Evolutionary conservation across 2,113 vertebrate genomes (phyloP).

Genomic region (Oryzias woworae): DNA sequence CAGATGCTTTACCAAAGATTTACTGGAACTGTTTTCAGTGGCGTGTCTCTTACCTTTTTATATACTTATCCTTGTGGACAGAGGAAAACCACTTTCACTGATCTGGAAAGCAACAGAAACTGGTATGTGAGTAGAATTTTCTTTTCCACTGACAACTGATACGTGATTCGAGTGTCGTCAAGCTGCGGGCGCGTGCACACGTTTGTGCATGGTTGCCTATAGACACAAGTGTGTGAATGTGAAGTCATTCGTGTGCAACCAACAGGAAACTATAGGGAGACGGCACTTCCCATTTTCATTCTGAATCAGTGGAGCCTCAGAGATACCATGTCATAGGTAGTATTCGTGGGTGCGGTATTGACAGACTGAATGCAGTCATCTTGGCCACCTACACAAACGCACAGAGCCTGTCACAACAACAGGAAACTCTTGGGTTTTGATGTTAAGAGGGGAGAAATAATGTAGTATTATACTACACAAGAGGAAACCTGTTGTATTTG

Average conservation of each 20-base stretch:
- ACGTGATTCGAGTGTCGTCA: slow-evolving; percentile 70
- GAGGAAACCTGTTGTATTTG: not conserved
- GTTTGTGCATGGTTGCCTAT: slow-evolving; percentile 61
- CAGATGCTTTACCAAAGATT: slow-evolving; percentile 64
- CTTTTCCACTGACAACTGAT: slow-evolving; percentile 93
- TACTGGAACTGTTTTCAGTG: slow-evolving; percentile 72
- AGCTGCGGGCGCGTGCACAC: slow-evolving; percentile 74
- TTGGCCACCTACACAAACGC: slow-evolving; percentile 56
- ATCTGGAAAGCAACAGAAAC: slow-evolving; percentile 91
- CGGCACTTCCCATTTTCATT: slow-evolving; percentile 92
- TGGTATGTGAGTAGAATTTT: slow-evolving; percentile 91
- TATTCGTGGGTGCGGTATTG: slow-evolving; percentile 48
- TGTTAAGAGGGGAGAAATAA: slow-evolving; percentile 31
- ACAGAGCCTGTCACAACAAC: slow-evolving; percentile 73
- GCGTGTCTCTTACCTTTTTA: slow-evolving; percentile 83
- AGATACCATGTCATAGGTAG: slow-evolving; percentile 53
- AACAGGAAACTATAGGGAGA: slow-evolving; percentile 88
- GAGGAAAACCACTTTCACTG: slow-evolving; percentile 85
- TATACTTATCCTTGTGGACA: slow-evolving; percentile 90
- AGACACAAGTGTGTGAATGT: slow-evolving; percentile 79
- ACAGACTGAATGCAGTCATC: slow-evolving; percentile 36
- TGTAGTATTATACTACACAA: not conserved
- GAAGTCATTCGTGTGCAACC: slow-evolving; percentile 82
- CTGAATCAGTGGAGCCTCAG: slow-evolving; percentile 76
- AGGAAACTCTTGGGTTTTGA: slow-evolving; percentile 64